These are phyloP conservation scores for Dryobotodes eremita DNA, from an alignment of 2,888 invertebrate genomes.

Conservation along the genomic window DNA sequence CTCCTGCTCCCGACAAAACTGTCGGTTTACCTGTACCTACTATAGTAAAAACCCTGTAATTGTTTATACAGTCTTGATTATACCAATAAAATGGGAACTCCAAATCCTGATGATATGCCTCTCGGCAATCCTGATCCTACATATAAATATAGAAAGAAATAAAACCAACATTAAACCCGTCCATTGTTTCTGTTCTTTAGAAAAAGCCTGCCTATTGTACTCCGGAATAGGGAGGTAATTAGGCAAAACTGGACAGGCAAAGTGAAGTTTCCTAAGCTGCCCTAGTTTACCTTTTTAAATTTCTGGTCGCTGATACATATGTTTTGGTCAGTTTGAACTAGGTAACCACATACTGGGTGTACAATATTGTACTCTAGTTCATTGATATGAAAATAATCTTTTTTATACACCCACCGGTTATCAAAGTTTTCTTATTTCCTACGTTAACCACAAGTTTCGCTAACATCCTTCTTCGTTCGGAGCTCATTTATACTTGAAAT, in stretches of 20 bases:
- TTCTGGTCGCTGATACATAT: neutral
- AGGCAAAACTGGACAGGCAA: neutral
- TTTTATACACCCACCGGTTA: neutral
- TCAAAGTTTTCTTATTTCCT: conserved; percentile 7
- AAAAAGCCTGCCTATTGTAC: conserved; percentile 1
- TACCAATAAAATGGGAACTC: too few relatives aligned
- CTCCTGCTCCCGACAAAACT: too few relatives aligned
- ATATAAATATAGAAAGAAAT: neutral
- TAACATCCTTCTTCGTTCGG: neutral
- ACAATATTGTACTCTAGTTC: too few relatives aligned
- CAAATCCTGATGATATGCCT: too few relatives aligned
- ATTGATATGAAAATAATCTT: too few relatives aligned
- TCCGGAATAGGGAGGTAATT: neutral
- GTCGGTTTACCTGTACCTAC: too few relatives aligned
- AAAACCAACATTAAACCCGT: neutral
- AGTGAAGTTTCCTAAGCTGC: neutral
- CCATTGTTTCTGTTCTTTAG: conserved; percentile 5
- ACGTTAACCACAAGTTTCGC: neutral
- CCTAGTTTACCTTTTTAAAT: neutral
- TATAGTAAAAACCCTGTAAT: too few relatives aligned
- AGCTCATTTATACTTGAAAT: neutral
- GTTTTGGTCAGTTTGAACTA: too few relatives aligned
- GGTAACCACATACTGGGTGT: too few relatives aligned
- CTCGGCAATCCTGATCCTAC: too few relatives aligned
- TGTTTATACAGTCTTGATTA: too few relatives aligned